A percentile compares a stretch with the other conserved stretches of the same genome.
Conservation (phyloP, 2,888 invertebrate genomes). For the Encarsia formosa region DNA sequence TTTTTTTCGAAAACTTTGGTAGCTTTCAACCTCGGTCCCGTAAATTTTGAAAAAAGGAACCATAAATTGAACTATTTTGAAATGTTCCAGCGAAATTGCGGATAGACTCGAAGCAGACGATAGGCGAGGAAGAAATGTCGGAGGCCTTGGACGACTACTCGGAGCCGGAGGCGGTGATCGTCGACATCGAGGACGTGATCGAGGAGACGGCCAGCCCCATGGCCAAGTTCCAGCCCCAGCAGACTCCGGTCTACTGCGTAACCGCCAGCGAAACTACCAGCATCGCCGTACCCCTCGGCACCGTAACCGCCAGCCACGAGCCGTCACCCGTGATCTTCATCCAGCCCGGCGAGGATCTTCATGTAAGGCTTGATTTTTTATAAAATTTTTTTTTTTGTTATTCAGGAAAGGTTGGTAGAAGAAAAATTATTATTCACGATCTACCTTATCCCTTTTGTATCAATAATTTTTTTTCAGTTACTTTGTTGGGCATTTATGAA, state of each 20-base stretch:
- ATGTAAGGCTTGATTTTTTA: no score
- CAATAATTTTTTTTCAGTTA: no score
- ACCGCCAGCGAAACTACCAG: constrained; percentile 44
- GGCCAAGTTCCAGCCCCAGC: constrained; percentile 63
- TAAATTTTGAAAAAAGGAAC: no score
- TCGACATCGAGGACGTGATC: constrained; percentile 77
- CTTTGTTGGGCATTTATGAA: no score
- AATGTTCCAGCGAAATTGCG: constrained; percentile 36
- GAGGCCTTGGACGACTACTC: constrained; percentile 43
- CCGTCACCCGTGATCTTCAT: constrained; percentile 40
- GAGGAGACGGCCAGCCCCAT: constrained; percentile 75
- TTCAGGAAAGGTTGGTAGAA: no score
- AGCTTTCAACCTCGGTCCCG: no score
- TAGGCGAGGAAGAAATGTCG: constrained; percentile 31
- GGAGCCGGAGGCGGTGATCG: constrained; percentile 71
- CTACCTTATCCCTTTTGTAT: no score
- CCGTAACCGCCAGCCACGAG: constrained; percentile 44
- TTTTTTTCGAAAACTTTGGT: no score
- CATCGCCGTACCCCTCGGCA: constrained; percentile 43
- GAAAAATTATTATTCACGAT: no score
- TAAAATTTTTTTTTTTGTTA: no score
- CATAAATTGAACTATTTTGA: no score
- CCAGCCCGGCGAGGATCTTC: constrained; percentile 34
- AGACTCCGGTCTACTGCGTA: constrained; percentile 65
- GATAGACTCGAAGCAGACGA: constrained; percentile 36